Evolutionary conservation across 2,888 invertebrate genomes (phyloP), one percentile per base, ranked within the genome.

Genomic region (Deilephila elpenor): DNA sequence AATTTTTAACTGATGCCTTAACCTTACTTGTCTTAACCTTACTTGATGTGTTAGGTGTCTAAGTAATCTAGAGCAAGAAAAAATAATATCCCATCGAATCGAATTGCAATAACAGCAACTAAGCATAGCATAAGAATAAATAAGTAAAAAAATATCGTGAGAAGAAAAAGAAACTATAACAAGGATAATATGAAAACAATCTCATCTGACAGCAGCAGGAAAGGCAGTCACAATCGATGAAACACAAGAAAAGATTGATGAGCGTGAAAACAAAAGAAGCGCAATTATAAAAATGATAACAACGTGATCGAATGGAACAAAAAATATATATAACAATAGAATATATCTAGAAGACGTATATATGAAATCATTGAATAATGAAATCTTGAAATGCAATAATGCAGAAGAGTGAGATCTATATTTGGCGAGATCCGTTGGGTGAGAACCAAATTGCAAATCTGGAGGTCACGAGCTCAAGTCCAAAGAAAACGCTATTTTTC

Each of bases 191-290:
- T 20, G 20, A 67, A 67, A 67, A 67, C 25, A 67, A 25, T 44
- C 25, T 20, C 44, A 67, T 14, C 64, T 44, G 25, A 44, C 44
- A 44, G 44, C 1, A 44, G n/a, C 70, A 56, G n/a, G 34, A 44
- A 71, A 25, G 25, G 7, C 56, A 56, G 56, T 56, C 17, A 44
- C 20, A 60, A 44, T 29, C 37, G 51, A 60, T 71, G 60, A 71
- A 60, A 29, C 44, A 44, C 64, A 44, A 67, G 20, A 44, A 67
- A 67, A 67, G 64, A 67, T 67, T 44, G 64, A 64, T 64, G 44
- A 64, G 44, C 20, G 64, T 64, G 64, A 64, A 44, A 64, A 44
- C 14, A 44, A 64, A 64, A 20, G 64, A 14, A 11, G 5, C n/a
- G 20, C 25, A 25, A 44, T 64, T 64, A 64, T 20, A 64, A 64